Conservation (phyloP, 2,797 vertebrate species). For the Tachyglossus aculeatus region DNA sequence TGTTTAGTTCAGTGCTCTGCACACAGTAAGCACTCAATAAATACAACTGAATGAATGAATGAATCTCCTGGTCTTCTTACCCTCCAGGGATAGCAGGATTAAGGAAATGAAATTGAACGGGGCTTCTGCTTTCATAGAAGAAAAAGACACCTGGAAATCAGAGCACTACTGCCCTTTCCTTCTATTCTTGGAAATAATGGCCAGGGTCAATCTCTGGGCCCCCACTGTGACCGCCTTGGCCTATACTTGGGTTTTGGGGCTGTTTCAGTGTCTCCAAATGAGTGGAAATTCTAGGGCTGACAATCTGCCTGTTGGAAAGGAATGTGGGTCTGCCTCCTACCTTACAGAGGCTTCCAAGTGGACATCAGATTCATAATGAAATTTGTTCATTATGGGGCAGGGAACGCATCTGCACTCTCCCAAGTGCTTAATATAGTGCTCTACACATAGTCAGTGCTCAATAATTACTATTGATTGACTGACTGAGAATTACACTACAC, state of each 20-base stretch:
- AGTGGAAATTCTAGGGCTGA: slow-evolving; percentile 1
- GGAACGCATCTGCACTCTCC: no score
- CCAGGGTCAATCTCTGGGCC: background rate
- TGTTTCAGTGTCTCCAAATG: background rate
- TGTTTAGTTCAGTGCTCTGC: no score
- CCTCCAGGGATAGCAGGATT: background rate
- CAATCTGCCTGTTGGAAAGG: slow-evolving; percentile 2
- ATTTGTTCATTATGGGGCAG: background rate
- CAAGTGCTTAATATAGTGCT: no score
- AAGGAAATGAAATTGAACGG: background rate
- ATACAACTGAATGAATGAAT: no score
- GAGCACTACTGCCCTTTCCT: background rate
- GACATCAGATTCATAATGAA: slow-evolving; percentile 3
- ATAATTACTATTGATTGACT: no score
- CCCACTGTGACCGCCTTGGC: background rate
- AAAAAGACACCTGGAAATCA: background rate
- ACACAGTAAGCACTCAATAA: no score
- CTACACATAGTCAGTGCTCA: no score
- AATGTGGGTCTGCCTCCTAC: background rate
- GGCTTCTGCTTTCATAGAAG: background rate
- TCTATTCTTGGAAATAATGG: background rate
- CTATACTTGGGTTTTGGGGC: background rate
- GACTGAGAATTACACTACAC: slow-evolving; percentile 1
- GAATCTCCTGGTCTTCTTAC: no score
- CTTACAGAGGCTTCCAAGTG: slow-evolving; percentile 14